Evolutionary conservation across 2,888 invertebrate species (phyloP), one percentile per base, ranked within the genome.

Genomic region (Lapara coniferarum): DNA sequence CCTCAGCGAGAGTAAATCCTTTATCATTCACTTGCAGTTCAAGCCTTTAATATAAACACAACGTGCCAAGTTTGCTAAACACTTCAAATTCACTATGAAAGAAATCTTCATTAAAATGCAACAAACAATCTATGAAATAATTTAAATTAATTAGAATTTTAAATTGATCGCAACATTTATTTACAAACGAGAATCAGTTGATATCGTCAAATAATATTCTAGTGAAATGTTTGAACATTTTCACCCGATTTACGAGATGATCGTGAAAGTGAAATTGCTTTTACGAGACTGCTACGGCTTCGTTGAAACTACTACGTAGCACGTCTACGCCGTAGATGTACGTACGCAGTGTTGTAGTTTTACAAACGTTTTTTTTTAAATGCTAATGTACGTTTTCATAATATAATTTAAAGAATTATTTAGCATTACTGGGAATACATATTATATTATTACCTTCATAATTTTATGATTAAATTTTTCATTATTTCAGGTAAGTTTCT

Each of bases 191-290:
- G 19, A 53, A 69, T 49, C 51, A 49, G 25, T 58, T 53, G 44
- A 67, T 53, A 69, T 69, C 59, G 16, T 30, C 51, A 19, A 67
- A 63, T 30, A 56, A 56, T 56, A 25, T 49, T 63, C 57, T 70
- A 44, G 30, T 58, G 37, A 25, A 57, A 58, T 63, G 44, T 52
- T 44, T 4, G 52, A 52, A 66, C 46, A 66, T 58, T 69, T 71
- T 12, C 46, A 63, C 57, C 37, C 57, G 57, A 66, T 58, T 66
- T 66, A 66, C 63, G 58, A 52, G 44, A 51, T 46, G 70, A 70
- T 56, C 56, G 56, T 67, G 66, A 67, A 66, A 69, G 67, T 66
- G 59, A 67, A 71, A 69, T 69, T 69, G 67, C 67, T 70, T 66
- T 67, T 70, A 52, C 51, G 57, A 30, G 57, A 49, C 13, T 57